phyloP scores from a whole-genome alignment of 1,140 invertebrate genomes.

The Portunus trituberculatus region DNA sequence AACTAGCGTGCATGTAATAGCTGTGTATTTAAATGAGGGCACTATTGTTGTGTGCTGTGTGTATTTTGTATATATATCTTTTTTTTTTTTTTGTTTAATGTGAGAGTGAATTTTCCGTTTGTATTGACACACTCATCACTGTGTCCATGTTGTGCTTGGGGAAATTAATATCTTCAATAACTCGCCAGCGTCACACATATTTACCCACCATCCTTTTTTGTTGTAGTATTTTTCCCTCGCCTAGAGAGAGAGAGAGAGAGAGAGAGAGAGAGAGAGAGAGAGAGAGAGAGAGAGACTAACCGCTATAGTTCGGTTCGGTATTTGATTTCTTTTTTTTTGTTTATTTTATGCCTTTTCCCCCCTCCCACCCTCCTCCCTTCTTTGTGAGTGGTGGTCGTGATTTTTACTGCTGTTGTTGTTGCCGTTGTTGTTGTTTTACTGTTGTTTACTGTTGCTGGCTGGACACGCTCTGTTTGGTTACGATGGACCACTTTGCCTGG shows the following conservation, averaged over 20 bases:
- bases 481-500: not conserved
- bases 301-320: not conserved
- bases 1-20: too few species aligned
- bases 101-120: not conserved
- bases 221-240: too few species aligned
- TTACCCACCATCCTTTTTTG: too few species aligned
- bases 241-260: not conserved
- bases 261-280: conserved; percentile 14
- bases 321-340: not conserved
- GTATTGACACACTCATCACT: not conserved
- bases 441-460: not conserved
- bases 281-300: not conserved
- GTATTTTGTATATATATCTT: too few species aligned
- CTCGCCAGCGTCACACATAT: too few species aligned
- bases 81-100: not conserved
- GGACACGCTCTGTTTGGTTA: not conserved
- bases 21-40: too few species aligned
- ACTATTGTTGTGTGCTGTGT: not conserved
- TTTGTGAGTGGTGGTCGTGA: not conserved
- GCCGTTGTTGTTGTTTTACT: not conserved
- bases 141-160: not conserved
- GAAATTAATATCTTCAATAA: not conserved
- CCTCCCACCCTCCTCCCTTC: not conserved
- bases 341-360: not conserved
- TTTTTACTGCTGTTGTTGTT: conserved; percentile 4